Base-by-base conservation (phyloP, 2,113 vertebrate genomes). In the Agapornis roseicollis region DNA sequence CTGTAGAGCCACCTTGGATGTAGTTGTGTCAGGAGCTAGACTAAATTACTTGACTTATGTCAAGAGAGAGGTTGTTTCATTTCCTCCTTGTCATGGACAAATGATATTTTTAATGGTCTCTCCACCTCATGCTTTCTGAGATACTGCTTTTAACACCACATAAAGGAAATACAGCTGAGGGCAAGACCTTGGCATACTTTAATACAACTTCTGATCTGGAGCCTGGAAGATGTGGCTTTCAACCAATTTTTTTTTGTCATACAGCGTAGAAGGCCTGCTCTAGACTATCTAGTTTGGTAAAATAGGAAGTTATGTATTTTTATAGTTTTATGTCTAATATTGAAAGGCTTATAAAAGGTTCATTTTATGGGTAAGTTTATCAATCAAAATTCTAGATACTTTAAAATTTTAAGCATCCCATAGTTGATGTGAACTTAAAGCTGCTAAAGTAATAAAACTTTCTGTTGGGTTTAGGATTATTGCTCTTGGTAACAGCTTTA, bases 51-150 rank as follows among this genome's bases (percentile, higher is more conserved):
- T 80, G 35, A 42, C 27, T 55, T 73, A 82, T 66, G 41, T 55
- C 28, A 88, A 33, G 19, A 86, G 28, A 66, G 31, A 25, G 22
- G 9, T 77, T 78, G 82, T 92, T 95, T 95, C 39, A 81, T 83
- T 95, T 96, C 69, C 66, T 91, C 33, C 33, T 19, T 95, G 76
- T 76, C 61, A 91, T 49, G n/a, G 55, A 91, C 47, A 92, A 94
- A 88, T 37, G 7, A 44, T 93, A 87, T 42, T 93, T 96, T 79
- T 77, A 90, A 87, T 87, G 37, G 27, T 88, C 19, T 95, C 61
- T 65, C 28, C 76, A 73, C 33, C 17, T 96, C 53, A 28, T 29
- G 41, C 28, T 28, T 79, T 95, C 85, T 78, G 71, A 97, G 39
- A 53, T 69, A 42, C 49, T 95, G 58, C n/a, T 93, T 92, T 64